Base-by-base conservation (phyloP, 2,888 invertebrate species). In the Thymelicus lineola region DNA sequence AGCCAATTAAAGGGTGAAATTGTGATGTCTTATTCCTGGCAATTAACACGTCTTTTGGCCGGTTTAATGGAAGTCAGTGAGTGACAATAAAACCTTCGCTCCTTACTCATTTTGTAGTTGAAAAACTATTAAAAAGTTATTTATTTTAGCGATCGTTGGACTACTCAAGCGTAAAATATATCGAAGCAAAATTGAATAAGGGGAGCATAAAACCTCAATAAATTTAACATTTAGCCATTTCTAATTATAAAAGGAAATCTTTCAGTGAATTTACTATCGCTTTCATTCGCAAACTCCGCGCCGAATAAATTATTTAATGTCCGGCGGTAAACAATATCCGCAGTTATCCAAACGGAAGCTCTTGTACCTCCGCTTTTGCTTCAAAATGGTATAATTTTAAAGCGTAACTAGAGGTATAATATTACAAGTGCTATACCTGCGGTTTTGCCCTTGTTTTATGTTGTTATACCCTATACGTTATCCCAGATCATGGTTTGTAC, bases 271-370 rank as follows among this genome's bases (percentile, higher is more conserved):
- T 61, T 61, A 61, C 48, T 61, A 61, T 46, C 48, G 48, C n/a
- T 61, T 61, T 61, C 61, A 61, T 61, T 61, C 46, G 45, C 45
- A 45, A 46, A 48, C 61, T 61, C 61, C 46, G 61, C n/a, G 60
- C 42, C 60, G 46, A n/a, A 61, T 61, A 61, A 48, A 61, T 61
- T 61, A 61, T 61, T 61, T 61, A 46, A 61, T 46, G 61, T 28
- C 61, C 61, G 61, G 28, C 61, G 45, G 46, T 61, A 53, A 38
- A 63, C 63, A 38, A 58, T 58, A 58, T 58, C 58, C 58, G 58
- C 58, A 38, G 58, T 58, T 58, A 58, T 58, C 38, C 58, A 7
- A 38, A 58, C 58, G 55, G 55, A 55, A 35, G 28, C 55, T 28
- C 53, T 20, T 12, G 17, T 3, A 35, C 38, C 58, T 36, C 38